Conservation (phyloP, 2,888 invertebrate species). For the Calliphora vomitoria region DNA sequence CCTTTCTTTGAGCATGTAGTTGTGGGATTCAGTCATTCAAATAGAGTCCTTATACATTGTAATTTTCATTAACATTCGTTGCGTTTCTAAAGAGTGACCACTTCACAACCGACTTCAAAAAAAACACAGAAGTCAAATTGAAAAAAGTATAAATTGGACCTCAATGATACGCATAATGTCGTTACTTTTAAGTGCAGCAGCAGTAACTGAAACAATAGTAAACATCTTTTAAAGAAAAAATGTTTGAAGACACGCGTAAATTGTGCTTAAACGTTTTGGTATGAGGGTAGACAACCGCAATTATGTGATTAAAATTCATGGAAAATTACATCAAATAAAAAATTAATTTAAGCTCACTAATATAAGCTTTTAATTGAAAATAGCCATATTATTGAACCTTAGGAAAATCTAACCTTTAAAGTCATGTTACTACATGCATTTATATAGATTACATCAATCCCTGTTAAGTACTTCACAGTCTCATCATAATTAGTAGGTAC, state of each 20-base stretch:
- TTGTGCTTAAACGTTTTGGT: slow-evolving; percentile 4
- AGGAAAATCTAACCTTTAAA: too few relatives aligned
- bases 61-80: slow-evolving; percentile 57
- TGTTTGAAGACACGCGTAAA: slow-evolving; percentile 62
- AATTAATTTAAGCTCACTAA: too few relatives aligned
- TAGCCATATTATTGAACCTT: too few relatives aligned
- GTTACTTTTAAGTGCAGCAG: slow-evolving; percentile 69
- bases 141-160: neutral
- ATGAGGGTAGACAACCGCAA: slow-evolving; percentile 30
- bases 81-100: slow-evolving; percentile 47
- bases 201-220: neutral
- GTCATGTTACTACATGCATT: too few relatives aligned
- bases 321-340: too few relatives aligned
- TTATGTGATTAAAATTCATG: slow-evolving; percentile 25
- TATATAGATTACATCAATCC: neutral
- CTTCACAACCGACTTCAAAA: slow-evolving; percentile 39
- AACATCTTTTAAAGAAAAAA: slow-evolving; percentile 16
- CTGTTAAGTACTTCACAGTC: neutral
- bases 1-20: slow-evolving; percentile 11
- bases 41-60: slow-evolving; percentile 4
- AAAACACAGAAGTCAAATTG: neutral
- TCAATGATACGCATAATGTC: slow-evolving; percentile 62
- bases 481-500: slow-evolving; percentile 2
- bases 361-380: too few relatives aligned
- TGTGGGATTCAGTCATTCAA: neutral